A percentile compares a stretch with the other conserved stretches of the same genome.
These are phyloP conservation scores for Branchipolynoe longqiensis DNA, from an alignment of 2,888 invertebrate genomes.

Conservation along the genomic window DNA sequence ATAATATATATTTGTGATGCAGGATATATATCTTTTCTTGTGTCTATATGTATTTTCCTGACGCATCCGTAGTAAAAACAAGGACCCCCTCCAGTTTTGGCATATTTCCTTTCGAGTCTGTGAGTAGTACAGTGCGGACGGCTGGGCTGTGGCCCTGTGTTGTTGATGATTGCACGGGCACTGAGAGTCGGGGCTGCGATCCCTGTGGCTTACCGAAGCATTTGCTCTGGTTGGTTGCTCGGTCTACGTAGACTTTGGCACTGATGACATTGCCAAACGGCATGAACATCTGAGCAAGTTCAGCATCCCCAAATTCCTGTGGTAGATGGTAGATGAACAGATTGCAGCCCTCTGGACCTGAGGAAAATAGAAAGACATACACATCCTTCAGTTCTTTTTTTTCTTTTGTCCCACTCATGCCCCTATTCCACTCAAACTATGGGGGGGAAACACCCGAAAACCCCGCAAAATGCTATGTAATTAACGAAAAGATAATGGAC, in stretches of 20 bases:
- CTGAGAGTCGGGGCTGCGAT: slow-evolving; percentile 25
- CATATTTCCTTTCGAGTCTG: too few species aligned
- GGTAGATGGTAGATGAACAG: slow-evolving; percentile 99
- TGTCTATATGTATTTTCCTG: too few species aligned
- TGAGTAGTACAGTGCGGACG: neutral
- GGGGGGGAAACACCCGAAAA: neutral
- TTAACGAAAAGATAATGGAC: slow-evolving; percentile 12
- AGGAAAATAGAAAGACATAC: slow-evolving; percentile 52
- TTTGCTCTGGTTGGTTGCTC: slow-evolving; percentile 99
- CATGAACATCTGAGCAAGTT: slow-evolving; percentile 99
- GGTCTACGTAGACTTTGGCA: slow-evolving; percentile 99
- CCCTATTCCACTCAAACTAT: slow-evolving; percentile 20
- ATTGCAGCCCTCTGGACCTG: slow-evolving; percentile 99
- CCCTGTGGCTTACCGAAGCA: slow-evolving; percentile 95
- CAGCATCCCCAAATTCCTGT: slow-evolving; percentile 99
- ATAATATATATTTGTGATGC: neutral
- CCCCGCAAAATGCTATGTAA: too few species aligned
- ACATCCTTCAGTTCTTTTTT: slow-evolving; percentile 53
- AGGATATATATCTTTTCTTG: too few species aligned
- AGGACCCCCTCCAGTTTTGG: too few species aligned
- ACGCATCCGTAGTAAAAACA: too few species aligned
- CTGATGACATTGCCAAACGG: slow-evolving; percentile 99
- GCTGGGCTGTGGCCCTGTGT: neutral
- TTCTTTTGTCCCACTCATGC: neutral
- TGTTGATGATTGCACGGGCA: slow-evolving; percentile 4